Conservation (phyloP, 92 coral and sea anemone genomes). For the Anthopleura xanthogrammica region DNA sequence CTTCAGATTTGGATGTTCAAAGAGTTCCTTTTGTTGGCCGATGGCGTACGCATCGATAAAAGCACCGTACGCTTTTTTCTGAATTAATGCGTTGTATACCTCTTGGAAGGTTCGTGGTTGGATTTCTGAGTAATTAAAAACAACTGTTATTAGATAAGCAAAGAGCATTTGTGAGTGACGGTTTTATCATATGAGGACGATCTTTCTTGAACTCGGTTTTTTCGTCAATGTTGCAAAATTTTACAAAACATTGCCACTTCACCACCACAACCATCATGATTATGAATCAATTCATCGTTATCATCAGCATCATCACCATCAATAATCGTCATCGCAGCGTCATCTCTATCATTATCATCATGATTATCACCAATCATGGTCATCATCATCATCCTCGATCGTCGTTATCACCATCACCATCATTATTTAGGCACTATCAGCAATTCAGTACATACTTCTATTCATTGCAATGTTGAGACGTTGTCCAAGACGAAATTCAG, state of each 20-base stretch:
- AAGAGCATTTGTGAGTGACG: too few relatives aligned
- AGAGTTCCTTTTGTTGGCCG: slow-evolving; percentile 47
- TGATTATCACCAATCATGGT: too few relatives aligned
- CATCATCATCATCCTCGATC: background rate
- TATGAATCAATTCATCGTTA: too few relatives aligned
- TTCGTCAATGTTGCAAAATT: too few relatives aligned
- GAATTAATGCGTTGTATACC: slow-evolving; percentile 42
- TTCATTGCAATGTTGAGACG: slow-evolving; percentile 45
- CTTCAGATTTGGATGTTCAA: slow-evolving; percentile 41
- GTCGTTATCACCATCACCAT: background rate
- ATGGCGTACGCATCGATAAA: slow-evolving; percentile 58
- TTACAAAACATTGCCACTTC: too few relatives aligned
- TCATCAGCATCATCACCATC: too few relatives aligned
- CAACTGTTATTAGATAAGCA: too few relatives aligned
- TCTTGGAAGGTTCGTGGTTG: slow-evolving; percentile 40
- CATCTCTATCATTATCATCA: too few relatives aligned
- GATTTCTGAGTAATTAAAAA: slow-evolving; percentile 10
- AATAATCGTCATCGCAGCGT: too few relatives aligned
- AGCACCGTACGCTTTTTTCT: slow-evolving; percentile 46
- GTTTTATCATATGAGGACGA: too few relatives aligned
- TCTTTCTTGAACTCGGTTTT: too few relatives aligned
- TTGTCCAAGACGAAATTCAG: slow-evolving; percentile 53
- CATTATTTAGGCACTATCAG: background rate
- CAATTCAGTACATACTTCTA: slow-evolving; percentile 23
- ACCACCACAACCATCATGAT: too few relatives aligned